Evolutionary conservation across 2,888 invertebrate genomes (phyloP).

Genomic region (Diabrotica balteata): DNA sequence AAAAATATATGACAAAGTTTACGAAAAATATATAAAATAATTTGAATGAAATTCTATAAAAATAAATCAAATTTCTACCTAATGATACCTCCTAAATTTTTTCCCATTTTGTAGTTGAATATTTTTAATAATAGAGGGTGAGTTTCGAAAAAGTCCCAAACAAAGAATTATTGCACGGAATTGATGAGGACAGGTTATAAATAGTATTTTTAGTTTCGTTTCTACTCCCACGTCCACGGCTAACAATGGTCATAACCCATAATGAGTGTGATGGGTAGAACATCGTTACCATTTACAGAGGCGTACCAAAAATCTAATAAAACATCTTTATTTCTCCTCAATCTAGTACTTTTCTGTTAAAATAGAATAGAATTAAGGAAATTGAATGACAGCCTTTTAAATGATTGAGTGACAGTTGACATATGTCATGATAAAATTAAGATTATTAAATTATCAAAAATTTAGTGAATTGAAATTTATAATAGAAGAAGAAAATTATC

Average conservation of each 20-base stretch:
- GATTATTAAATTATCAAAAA: too few relatives aligned
- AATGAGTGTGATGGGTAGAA: conserved; percentile 7
- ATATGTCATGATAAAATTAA: too few relatives aligned
- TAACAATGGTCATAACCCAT: conserved; percentile 17
- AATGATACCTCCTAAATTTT: not conserved
- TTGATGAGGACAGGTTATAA: conserved; percentile 16
- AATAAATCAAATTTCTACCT: not conserved
- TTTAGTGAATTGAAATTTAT: too few relatives aligned
- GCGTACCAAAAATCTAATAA: not conserved
- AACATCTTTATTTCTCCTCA: too few relatives aligned
- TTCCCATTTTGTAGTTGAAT: not conserved
- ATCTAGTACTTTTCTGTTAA: too few relatives aligned
- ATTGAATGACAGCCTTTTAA: too few relatives aligned
- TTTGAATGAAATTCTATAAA: not conserved
- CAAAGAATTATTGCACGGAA: conserved; percentile 7
- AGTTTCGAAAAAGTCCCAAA: conserved; percentile 4
- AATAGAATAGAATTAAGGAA: too few relatives aligned
- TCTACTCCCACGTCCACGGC: conserved; percentile 17
- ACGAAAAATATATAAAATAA: too few relatives aligned
- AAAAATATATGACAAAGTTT: too few relatives aligned
- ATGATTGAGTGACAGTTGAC: too few relatives aligned
- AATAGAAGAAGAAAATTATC: too few relatives aligned
- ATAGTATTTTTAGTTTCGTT: conserved; percentile 14
- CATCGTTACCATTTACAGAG: not conserved
- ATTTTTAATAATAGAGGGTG: conserved; percentile 14